Conservation (phyloP, 2,888 invertebrate genomes). For the Macrostomum cliftonense region DNA sequence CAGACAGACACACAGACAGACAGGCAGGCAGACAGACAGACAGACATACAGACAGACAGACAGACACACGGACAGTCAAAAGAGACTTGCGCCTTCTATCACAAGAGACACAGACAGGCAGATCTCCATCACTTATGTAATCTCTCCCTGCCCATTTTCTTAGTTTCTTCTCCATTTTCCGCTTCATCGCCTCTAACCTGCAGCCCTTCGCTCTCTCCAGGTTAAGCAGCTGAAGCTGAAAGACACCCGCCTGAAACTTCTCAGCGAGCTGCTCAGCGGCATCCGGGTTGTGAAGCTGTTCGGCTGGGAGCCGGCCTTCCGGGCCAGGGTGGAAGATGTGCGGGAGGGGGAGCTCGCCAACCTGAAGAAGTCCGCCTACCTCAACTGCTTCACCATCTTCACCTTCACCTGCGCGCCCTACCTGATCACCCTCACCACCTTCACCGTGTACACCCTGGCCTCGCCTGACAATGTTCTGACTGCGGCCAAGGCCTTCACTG, state of each 20-base stretch:
- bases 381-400: conserved; percentile 54
- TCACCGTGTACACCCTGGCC: conserved; percentile 56
- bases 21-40: no score
- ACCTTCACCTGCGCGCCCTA: conserved; percentile 87
- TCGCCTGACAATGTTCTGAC: conserved; percentile 43
- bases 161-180: no score
- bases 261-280: conserved; percentile 40
- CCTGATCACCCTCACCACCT: conserved; percentile 66
- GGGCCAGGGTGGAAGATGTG: conserved; percentile 44
- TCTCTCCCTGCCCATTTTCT: no score
- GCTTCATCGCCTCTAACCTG: no score
- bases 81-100: no score
- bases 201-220: no score
- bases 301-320: conserved; percentile 43
- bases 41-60: no score
- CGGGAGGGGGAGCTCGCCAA: conserved; percentile 69
- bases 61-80: no score
- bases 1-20: no score
- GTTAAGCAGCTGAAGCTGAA: conserved; percentile 33
- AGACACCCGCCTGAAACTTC: conserved; percentile 34
- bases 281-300: conserved; percentile 49
- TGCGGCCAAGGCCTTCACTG: conserved; percentile 63
- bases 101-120: no score
- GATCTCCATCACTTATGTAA: background rate
- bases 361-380: conserved; percentile 64